Evolutionary conservation across 2,797 vertebrate genomes (phyloP).

Genomic region (Gallirallus australis): DNA sequence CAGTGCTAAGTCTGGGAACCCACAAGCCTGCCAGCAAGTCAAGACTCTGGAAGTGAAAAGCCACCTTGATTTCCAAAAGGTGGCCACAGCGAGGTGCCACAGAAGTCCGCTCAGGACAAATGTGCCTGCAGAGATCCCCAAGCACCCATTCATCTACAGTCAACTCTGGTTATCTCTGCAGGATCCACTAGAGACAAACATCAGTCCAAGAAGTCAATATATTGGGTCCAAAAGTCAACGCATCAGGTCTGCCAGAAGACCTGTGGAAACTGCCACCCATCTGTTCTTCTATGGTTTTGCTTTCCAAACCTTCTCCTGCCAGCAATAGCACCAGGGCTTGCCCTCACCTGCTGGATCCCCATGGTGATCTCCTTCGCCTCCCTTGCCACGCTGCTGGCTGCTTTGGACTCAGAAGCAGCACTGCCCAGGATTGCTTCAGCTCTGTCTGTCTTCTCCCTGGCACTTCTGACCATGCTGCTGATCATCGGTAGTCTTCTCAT

Average conservation of each 20-base stretch:
- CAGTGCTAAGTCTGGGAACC: neutral
- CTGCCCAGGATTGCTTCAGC: conserved; percentile 76
- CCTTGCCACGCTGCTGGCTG: conserved; percentile 25
- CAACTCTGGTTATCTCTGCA: neutral
- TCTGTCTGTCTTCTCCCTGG: conserved; percentile 74
- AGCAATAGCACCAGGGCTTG: neutral
- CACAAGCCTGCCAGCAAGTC: neutral
- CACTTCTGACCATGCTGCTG: conserved; percentile 80
- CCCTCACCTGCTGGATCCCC: conserved; percentile 75
- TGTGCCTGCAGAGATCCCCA: neutral
- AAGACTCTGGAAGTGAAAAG: neutral
- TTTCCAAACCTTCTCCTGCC: neutral
- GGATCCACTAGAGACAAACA: neutral
- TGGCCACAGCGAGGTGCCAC: neutral
- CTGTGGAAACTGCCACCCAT: neutral
- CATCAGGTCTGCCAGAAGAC: neutral
- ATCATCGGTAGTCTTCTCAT: conserved; percentile 85
- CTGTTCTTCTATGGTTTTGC: neutral
- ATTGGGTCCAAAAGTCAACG: neutral
- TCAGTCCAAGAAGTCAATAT: neutral
- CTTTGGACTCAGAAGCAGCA: conserved; percentile 57
- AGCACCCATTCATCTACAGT: neutral
- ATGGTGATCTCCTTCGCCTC: conserved; percentile 69
- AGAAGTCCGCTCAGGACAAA: neutral
- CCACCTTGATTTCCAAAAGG: neutral